Conservation (phyloP, 35 echinoderm and acorn worm genomes). For the Acanthaster planci region DNA sequence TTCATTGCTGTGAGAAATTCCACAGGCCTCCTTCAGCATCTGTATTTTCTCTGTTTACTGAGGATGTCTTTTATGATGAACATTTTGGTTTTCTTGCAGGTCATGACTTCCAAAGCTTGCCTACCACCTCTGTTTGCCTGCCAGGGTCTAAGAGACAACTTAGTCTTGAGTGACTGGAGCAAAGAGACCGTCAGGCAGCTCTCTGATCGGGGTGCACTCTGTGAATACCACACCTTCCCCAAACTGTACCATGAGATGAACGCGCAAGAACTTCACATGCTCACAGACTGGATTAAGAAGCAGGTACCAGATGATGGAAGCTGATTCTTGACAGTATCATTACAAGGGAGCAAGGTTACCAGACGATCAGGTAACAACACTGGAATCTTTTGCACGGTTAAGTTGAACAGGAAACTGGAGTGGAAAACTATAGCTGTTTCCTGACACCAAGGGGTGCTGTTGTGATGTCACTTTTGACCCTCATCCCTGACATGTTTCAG, state of each 20-base stretch:
- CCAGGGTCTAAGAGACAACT: constrained; percentile 59
- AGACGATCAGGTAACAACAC: too few species aligned
- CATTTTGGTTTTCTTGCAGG: constrained; percentile 41
- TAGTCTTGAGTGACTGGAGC: constrained; percentile 73
- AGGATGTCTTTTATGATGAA: too few species aligned
- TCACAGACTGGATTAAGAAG: constrained; percentile 72
- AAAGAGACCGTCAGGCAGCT: constrained; percentile 36
- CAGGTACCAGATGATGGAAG: neutral
- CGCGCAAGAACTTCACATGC: constrained; percentile 55
- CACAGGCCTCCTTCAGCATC: too few species aligned
- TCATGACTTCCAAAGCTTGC: constrained; percentile 11
- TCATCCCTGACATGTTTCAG: too few species aligned
- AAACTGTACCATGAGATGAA: constrained; percentile 78
- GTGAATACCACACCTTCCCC: constrained; percentile 67
- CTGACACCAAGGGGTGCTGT: too few species aligned
- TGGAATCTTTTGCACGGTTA: too few species aligned
- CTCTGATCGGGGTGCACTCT: constrained; percentile 25
- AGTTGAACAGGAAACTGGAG: too few species aligned
- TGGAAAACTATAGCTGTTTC: too few species aligned
- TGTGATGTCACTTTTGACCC: too few species aligned
- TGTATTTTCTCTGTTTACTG: too few species aligned
- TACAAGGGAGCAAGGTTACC: too few species aligned
- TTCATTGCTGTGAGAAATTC: too few species aligned
- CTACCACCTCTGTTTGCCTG: constrained; percentile 75
- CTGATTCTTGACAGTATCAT: neutral